Conservation (phyloP, 1,140 invertebrate genomes). For the Galleria mellonella region DNA sequence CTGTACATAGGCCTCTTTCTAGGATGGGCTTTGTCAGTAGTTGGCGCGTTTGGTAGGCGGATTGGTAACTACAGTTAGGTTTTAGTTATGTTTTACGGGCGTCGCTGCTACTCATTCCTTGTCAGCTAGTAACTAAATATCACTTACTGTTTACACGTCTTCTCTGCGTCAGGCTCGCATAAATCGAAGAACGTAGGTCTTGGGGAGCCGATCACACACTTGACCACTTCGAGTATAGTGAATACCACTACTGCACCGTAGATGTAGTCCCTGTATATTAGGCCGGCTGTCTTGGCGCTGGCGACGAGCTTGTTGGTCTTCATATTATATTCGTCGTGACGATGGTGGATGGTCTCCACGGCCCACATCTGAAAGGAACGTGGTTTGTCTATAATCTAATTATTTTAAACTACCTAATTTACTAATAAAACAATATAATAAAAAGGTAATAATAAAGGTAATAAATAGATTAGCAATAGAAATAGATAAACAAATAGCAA, state of each 20-base stretch:
- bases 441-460: too few relatives aligned
- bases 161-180: conserved; percentile 77
- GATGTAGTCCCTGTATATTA: conserved; percentile 76
- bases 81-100: too few relatives aligned
- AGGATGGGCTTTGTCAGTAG: too few relatives aligned
- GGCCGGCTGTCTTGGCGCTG: conserved; percentile 43
- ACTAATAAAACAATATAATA: too few relatives aligned
- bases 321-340: conserved; percentile 55
- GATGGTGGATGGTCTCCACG: conserved; percentile 46
- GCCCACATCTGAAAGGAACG: conserved; percentile 49
- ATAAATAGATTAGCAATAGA: not conserved
- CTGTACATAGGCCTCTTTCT: too few relatives aligned
- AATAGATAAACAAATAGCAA: too few relatives aligned
- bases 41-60: too few relatives aligned
- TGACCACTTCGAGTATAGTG: conserved; percentile 77
- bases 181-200: conserved; percentile 84
- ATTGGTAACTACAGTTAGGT: too few relatives aligned
- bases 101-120: too few relatives aligned
- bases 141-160: conserved; percentile 76
- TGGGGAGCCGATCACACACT: conserved; percentile 80
- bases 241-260: conserved; percentile 74
- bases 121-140: too few relatives aligned
- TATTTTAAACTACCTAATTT: too few relatives aligned
- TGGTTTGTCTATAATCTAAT: too few relatives aligned
- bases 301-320: conserved; percentile 47